phyloP scores from a whole-genome alignment of 2,797 vertebrate genomes.

The Smutsia temminckii region DNA sequence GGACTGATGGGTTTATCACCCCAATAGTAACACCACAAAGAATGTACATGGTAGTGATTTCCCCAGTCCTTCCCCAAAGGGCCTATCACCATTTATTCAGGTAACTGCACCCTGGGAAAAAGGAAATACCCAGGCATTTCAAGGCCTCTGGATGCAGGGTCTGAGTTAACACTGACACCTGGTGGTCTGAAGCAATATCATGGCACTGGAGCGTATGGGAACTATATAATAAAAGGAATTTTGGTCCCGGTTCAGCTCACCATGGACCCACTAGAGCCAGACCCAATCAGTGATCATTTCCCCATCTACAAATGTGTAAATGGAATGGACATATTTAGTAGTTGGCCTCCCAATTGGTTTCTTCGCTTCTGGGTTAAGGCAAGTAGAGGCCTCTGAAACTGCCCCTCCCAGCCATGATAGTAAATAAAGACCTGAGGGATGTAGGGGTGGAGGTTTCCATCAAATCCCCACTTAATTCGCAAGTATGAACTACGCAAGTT shows the following conservation, averaged over 20 bases:
- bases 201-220: neutral
- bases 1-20: neutral
- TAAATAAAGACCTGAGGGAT: neutral
- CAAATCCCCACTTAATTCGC: neutral
- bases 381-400: conserved; percentile 3
- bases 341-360: conserved; percentile 18
- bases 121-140: neutral
- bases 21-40: neutral
- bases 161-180: neutral
- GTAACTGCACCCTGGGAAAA: neutral
- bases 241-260: neutral
- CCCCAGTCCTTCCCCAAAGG: neutral
- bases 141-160: neutral
- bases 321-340: neutral
- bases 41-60: neutral
- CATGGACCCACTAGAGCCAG: neutral
- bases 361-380: neutral
- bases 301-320: neutral
- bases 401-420: neutral
- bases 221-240: neutral
- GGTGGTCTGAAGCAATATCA: neutral
- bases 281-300: neutral
- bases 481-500: neutral
- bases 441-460: neutral
- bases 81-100: neutral